Percentiles rank a stretch among this genome's conserved stretches.
Evolutionary conservation across 2,113 vertebrate genomes (phyloP).

Genomic region (Petroica traversi): DNA sequence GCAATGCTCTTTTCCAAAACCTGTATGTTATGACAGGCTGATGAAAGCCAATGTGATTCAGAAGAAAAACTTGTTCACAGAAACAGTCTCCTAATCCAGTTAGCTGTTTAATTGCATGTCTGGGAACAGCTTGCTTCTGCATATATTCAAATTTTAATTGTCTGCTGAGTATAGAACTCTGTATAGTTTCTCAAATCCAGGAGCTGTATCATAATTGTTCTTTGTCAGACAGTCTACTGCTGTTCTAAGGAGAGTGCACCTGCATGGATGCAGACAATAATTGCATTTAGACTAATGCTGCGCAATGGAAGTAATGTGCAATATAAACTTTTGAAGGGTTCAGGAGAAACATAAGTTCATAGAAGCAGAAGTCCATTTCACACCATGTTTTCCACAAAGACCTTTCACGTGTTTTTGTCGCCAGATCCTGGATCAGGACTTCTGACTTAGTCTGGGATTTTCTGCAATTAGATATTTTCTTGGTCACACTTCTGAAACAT

Average conservation of each 20-base stretch:
- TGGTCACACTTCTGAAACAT: fast-evolving
- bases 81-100: background rate
- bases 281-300: background rate
- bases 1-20: background rate
- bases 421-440: background rate
- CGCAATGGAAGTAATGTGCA: background rate
- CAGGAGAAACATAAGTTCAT: background rate
- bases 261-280: background rate
- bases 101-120: background rate
- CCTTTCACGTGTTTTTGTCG: background rate
- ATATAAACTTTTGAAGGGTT: background rate
- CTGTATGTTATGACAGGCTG: background rate
- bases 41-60: background rate
- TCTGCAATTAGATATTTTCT: background rate
- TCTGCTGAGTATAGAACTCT: background rate
- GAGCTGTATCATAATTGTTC: background rate
- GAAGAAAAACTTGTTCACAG: constrained; percentile 17
- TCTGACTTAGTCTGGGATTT: background rate
- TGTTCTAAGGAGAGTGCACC: background rate
- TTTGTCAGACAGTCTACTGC: background rate
- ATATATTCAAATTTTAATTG: constrained; percentile 17
- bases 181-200: background rate
- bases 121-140: constrained; percentile 15
- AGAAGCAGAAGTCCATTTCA: background rate
- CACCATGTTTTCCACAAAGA: background rate